These are phyloP conservation scores for Chamaetylas fuelleborni DNA, from an alignment of 2,113 vertebrate genomes.

Conservation along the genomic window DNA sequence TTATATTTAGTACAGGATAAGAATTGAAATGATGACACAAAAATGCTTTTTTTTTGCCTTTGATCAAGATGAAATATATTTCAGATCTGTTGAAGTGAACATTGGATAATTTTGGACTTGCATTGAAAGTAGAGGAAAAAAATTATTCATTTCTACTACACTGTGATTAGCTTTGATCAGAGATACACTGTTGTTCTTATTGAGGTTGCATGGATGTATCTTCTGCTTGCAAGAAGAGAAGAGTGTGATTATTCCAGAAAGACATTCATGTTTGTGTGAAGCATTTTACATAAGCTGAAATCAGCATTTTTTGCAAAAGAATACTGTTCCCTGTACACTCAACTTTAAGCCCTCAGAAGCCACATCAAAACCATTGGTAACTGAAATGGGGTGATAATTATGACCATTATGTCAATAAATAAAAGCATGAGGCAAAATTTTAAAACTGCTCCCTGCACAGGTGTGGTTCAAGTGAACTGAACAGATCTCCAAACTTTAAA, in stretches of 20 bases:
- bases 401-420: not conserved
- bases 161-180: not conserved
- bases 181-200: not conserved
- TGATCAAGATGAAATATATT: not conserved
- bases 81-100: not conserved
- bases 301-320: not conserved
- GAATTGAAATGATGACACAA: not conserved
- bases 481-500: not conserved
- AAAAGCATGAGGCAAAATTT: not conserved
- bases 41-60: not conserved
- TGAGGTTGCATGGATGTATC: not conserved
- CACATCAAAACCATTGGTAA: constrained; percentile 29
- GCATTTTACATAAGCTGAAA: not conserved
- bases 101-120: not conserved
- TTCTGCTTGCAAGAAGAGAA: not conserved
- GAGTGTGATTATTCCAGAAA: not conserved
- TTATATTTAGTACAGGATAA: not conserved
- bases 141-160: not conserved
- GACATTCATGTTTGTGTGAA: not conserved
- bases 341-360: not conserved
- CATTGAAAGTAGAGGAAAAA: not conserved
- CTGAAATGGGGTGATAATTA: constrained; percentile 19
- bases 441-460: not conserved
- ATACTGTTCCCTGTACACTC: not conserved
- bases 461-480: not conserved